phyloP scores from a whole-genome alignment of 64 coral and sea anemone species.

The Anthopleura sola region DNA sequence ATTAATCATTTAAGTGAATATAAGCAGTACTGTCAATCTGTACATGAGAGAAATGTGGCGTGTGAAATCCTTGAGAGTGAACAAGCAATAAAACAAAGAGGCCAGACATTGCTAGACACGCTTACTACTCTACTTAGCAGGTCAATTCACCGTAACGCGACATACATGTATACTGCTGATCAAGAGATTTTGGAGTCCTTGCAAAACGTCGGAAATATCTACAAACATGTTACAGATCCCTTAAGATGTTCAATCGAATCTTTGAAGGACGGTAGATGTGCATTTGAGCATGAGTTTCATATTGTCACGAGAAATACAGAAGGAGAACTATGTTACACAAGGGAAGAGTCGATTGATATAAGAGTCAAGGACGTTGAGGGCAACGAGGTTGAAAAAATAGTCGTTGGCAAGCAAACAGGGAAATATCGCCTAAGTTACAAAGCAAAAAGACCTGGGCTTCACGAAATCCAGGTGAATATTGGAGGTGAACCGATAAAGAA shows the following conservation, averaged over 20 bases:
- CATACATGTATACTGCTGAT: background rate
- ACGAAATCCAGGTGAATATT: slow-evolving; percentile 18
- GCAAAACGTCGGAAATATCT: background rate
- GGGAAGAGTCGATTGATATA: slow-evolving; percentile 13
- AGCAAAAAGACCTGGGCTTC: background rate
- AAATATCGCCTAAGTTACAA: background rate
- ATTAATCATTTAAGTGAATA: background rate
- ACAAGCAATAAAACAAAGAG: background rate
- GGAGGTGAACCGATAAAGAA: slow-evolving; percentile 17
- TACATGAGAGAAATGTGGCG: background rate
- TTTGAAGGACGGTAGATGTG: background rate
- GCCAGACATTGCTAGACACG: background rate
- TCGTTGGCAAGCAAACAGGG: background rate
- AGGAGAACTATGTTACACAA: slow-evolving; percentile 3
- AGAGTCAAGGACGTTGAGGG: background rate
- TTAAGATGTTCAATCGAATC: background rate
- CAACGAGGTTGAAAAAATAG: background rate
- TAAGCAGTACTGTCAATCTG: background rate
- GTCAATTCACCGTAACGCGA: background rate
- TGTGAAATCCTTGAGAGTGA: background rate
- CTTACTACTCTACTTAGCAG: background rate
- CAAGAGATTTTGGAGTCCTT: background rate
- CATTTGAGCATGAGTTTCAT: background rate
- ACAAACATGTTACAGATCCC: background rate
- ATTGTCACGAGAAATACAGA: slow-evolving; percentile 19